Conservation (phyloP, 1,140 invertebrate species). For the Micrasema minimum region DNA sequence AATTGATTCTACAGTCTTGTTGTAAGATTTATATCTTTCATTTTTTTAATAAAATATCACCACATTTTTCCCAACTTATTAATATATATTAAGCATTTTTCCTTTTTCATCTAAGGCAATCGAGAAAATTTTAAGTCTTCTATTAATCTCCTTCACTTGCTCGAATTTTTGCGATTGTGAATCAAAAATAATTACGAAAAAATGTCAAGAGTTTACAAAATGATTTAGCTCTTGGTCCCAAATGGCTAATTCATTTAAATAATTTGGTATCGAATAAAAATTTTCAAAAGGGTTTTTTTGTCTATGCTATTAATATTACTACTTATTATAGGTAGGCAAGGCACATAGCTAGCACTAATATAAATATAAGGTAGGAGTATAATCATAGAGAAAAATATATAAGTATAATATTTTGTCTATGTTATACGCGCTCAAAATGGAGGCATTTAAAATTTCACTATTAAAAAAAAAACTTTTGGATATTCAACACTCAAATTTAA, state of each 20-base stretch:
- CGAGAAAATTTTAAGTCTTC: constrained; percentile 53
- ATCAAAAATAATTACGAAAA: not conserved
- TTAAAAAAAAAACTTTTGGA: no score
- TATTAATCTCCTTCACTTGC: constrained; percentile 48
- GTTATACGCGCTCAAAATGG: not conserved
- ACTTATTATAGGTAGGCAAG: constrained; percentile 29
- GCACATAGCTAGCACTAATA: constrained; percentile 32
- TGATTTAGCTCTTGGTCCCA: constrained; percentile 25
- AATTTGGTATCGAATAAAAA: not conserved
- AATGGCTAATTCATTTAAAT: constrained; percentile 16
- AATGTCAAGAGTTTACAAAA: not conserved
- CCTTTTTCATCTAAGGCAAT: constrained; percentile 51
- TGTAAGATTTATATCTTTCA: constrained; percentile 51
- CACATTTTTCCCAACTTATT: constrained; percentile 48
- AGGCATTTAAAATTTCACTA: not conserved
- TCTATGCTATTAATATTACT: not conserved
- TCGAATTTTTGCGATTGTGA: constrained; percentile 23
- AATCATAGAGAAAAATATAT: not conserved
- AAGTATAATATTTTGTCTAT: not conserved
- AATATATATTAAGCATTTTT: constrained; percentile 46
- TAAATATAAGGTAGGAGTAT: constrained; percentile 10
- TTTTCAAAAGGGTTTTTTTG: constrained; percentile 10
- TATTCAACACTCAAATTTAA: no score
- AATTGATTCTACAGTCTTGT: constrained; percentile 54
- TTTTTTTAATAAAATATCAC: constrained; percentile 53